Conservation (phyloP, 2,888 invertebrate genomes). For the Chironomus tentans region DNA sequence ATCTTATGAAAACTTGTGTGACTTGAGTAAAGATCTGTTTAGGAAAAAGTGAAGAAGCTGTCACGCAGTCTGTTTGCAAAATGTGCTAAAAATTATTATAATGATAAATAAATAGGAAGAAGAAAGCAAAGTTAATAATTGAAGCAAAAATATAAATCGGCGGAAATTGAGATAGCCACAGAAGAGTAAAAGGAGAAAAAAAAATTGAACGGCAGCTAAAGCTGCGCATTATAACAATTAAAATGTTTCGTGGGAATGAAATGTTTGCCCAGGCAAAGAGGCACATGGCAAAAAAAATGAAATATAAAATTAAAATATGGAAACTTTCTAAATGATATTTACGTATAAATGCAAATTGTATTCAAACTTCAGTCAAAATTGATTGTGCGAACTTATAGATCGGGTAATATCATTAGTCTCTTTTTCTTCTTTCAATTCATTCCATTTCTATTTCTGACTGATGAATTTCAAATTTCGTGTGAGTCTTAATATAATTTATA, state of each 20-base stretch:
- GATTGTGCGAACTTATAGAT: slow-evolving; percentile 3
- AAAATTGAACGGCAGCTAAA: neutral
- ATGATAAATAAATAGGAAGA: neutral
- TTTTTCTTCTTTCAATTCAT: neutral
- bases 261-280: neutral
- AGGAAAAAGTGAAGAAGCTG: too few relatives aligned
- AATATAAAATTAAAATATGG: neutral
- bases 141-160: neutral
- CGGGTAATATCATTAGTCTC: neutral
- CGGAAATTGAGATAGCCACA: slow-evolving; percentile 6
- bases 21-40: too few relatives aligned
- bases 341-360: slow-evolving; percentile 4
- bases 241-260: neutral
- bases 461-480: neutral
- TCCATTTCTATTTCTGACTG: neutral
- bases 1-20: too few relatives aligned
- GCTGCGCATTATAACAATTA: neutral
- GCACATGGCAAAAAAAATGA: neutral
- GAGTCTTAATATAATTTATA: neutral
- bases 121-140: neutral
- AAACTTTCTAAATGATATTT: neutral
- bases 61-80: too few relatives aligned
- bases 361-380: neutral
- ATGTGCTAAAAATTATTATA: too few relatives aligned
- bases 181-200: neutral